phyloP scores from a whole-genome alignment of 2,113 vertebrate genomes.

The Pholis gunnellus region DNA sequence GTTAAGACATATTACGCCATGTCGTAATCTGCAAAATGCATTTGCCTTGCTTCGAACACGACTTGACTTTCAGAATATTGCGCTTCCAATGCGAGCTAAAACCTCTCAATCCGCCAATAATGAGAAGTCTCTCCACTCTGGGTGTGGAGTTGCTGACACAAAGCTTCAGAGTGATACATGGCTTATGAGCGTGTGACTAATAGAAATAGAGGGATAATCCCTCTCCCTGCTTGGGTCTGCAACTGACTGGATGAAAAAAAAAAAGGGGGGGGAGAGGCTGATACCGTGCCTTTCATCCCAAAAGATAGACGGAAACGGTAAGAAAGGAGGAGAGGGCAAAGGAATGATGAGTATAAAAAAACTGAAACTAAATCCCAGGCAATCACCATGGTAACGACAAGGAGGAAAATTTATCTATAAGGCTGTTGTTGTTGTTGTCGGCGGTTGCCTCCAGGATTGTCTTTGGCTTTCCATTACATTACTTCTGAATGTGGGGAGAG shows the following conservation, averaged over 20 bases:
- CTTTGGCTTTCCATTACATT: background rate
- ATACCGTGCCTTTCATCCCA: constrained; percentile 62
- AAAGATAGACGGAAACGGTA: constrained; percentile 46
- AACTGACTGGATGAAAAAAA: constrained; percentile 64
- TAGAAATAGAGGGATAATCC: constrained; percentile 81
- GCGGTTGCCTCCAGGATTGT: background rate
- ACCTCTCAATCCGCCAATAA: constrained; percentile 74
- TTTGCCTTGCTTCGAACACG: constrained; percentile 44
- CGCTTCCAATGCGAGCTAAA: constrained; percentile 61
- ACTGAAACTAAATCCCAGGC: constrained; percentile 33
- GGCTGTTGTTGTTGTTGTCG: background rate
- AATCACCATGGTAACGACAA: constrained; percentile 62
- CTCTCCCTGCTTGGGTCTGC: constrained; percentile 75
- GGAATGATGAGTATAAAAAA: constrained; percentile 39
- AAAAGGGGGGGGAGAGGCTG: constrained; percentile 33
- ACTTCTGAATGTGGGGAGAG: background rate
- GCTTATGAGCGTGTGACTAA: constrained; percentile 81
- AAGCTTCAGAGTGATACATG: constrained; percentile 78
- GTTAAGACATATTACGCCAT: constrained; percentile 39
- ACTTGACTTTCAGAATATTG: constrained; percentile 52
- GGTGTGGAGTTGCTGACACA: constrained; percentile 77
- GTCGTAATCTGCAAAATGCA: constrained; percentile 52
- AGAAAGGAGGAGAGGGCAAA: constrained; percentile 47
- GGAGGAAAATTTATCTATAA: constrained; percentile 5
- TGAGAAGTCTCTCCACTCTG: constrained; percentile 70